phyloP scores from a whole-genome alignment of 2,888 invertebrate species.

The Lasioglossum leucozonium region DNA sequence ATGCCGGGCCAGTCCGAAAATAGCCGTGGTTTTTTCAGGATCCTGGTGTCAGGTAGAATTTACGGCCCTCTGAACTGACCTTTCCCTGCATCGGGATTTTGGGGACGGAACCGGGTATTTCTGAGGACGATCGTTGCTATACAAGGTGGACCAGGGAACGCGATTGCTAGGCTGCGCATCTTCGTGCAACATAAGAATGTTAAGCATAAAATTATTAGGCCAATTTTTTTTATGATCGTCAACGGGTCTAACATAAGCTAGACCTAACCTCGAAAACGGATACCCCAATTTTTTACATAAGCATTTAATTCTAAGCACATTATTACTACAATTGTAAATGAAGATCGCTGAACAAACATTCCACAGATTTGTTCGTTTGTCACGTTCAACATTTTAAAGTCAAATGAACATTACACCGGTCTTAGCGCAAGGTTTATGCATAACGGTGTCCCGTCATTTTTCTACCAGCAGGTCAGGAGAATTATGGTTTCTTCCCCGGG shows the following conservation, averaged over 20 bases:
- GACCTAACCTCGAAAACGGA: too few relatives aligned
- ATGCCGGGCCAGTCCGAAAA: slow-evolving; percentile 34
- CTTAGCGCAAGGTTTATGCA: not conserved
- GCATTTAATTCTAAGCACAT: not conserved
- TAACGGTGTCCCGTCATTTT: slow-evolving; percentile 16
- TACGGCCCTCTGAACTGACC: slow-evolving; percentile 55
- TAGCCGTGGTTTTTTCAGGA: slow-evolving; percentile 21
- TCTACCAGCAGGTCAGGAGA: not conserved
- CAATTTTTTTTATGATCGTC: too few relatives aligned
- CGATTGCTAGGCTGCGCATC: too few relatives aligned
- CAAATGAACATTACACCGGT: not conserved
- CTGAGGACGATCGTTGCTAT: not conserved
- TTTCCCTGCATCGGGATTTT: slow-evolving; percentile 43
- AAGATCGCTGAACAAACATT: too few relatives aligned
- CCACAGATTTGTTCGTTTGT: not conserved
- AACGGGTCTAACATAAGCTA: too few relatives aligned
- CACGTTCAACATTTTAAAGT: not conserved
- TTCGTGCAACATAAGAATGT: too few relatives aligned
- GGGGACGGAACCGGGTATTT: not conserved
- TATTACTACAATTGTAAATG: not conserved
- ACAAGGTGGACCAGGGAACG: too few relatives aligned
- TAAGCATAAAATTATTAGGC: too few relatives aligned
- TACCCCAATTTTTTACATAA: too few relatives aligned
- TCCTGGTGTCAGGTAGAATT: slow-evolving; percentile 43
- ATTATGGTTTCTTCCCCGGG: slow-evolving; percentile 13